These are phyloP conservation scores for Epinotia bilunana DNA, from an alignment of 2,888 invertebrate species.

Conservation along the genomic window DNA sequence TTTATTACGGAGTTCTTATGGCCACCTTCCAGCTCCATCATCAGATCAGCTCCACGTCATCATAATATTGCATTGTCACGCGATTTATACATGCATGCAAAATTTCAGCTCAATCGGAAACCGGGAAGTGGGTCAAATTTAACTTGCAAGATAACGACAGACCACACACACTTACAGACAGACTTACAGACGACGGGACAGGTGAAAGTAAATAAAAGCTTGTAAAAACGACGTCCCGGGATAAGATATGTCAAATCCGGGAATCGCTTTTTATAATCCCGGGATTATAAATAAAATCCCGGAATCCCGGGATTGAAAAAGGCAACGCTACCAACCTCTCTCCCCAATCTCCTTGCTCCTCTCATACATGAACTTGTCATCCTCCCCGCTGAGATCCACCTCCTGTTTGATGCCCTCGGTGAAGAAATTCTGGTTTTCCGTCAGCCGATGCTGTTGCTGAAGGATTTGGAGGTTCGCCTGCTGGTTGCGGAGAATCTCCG, in stretches of 20 bases:
- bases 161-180: too few species aligned
- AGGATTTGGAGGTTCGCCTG: slow-evolving; percentile 74
- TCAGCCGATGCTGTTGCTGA: slow-evolving; percentile 70
- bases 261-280: neutral
- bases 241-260: neutral
- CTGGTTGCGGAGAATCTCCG: slow-evolving; percentile 69
- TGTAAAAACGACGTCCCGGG: neutral
- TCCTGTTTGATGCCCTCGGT: slow-evolving; percentile 77
- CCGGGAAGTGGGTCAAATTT: too few species aligned
- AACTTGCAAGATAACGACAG: too few species aligned
- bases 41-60: too few species aligned
- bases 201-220: too few species aligned
- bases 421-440: slow-evolving; percentile 73
- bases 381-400: slow-evolving; percentile 68
- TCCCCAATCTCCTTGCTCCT: slow-evolving; percentile 67
- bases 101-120: too few species aligned
- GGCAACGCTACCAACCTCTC: slow-evolving; percentile 1
- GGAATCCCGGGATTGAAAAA: neutral
- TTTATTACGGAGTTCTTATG: too few species aligned
- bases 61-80: too few species aligned
- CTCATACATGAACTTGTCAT: slow-evolving; percentile 72
- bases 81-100: too few species aligned
- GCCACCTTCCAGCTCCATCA: too few species aligned
- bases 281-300: neutral
- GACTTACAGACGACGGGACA: too few species aligned